Evolutionary conservation across 2,797 vertebrate species (phyloP), one percentile per base, ranked within the genome.

Genomic region (Momotus momota): DNA sequence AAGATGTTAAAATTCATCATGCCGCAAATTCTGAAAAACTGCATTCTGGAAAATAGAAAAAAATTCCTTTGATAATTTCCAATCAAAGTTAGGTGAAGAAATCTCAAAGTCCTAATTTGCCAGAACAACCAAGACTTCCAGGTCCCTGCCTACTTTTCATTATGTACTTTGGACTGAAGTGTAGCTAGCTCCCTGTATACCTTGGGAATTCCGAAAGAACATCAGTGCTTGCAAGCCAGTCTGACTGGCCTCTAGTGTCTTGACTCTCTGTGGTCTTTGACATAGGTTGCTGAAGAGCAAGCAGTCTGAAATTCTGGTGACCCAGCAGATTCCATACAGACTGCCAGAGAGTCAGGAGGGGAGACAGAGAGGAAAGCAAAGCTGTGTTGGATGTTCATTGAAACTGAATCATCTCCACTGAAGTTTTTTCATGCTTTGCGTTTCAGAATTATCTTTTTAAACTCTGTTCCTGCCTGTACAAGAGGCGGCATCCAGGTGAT

Each of bases 391-490:
- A 74, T 60, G 16, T 48, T 81, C 48, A 55, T 1, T 69, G 52
- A 64, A 60, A 90, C 2, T 23, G 15, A 93, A 74, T 67, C 3
- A 40, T n/a, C 23, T 67, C 46, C 52, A 48, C 25, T 66, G 23
- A 38, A 5, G 35, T 46, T 82, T 80, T 91, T 83, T 70, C 19
- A 77, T 31, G 65, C 18, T 83, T 93, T 71, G 14, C 38, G 66
- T 74, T 86, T 57, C 65, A 78, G 77, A 95, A 94, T 86, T 73
- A 54, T 75, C 55, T 95, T 81, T 89, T 26, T 17, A 86, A 77
- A 64, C n/a, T 71, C 49, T 71, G 92, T 64, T 75, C 45, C 94
- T 85, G 43, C 41, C 41, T 62, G 22, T 38, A 35, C 45, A 75
- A 81, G n/a, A 83, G 35, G 48, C 66, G 75, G 60, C 43, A 77